Base-by-base conservation (phyloP, 2,113 vertebrate genomes). In the Nibea coibor region DNA sequence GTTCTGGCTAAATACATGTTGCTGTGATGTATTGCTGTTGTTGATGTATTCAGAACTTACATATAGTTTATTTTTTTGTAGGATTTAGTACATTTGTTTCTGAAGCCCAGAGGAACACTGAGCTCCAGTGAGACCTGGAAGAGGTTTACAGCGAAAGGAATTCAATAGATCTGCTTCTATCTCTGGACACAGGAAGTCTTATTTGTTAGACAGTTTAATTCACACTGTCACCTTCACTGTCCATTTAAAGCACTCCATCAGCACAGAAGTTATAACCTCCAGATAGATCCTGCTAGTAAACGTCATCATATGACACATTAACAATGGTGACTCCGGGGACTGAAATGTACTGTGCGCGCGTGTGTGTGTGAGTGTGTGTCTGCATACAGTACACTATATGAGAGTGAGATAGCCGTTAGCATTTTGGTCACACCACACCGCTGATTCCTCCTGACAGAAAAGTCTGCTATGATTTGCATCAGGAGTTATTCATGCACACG, bases 371-470 rank as follows among this genome's bases (percentile, higher is more conserved):
- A 2, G 56, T 3, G 8, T 67, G 81, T 42, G 54, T 81, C 16
- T 67, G 76, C 43, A 64, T 72, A 71, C 73, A 80, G 68, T 68
- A 39, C 1, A 62, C 72, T 57, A 61, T 47, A 66, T 57, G 63
- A 70, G 73, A 76, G 56, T 16, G 53, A 78, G 39, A 78, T 42
- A 64, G 80, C 84, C 42, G 22, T 64, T 35, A 80, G 85, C 66
- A 11, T 65, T 87, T 51, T 72, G 70, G 71, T 63, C 65, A 45
- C 80, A 67, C 14, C 24, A 54, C 39, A 28, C 48, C 74, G 35
- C 83, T 90, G 87, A 92, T 87, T 64, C 54, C 65, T 83, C 70
- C 56, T 87, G 86, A 90, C 87, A 88, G 82, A 79, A 68, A 83
- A 68, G 83, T 87, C 88, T 80, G 72, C 59, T 15, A 3, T 70